A percentile compares a stretch with the other conserved stretches of the same genome.
These are phyloP conservation scores for Channa maculata DNA, from an alignment of 2,113 vertebrate genomes.

Conservation along the genomic window DNA sequence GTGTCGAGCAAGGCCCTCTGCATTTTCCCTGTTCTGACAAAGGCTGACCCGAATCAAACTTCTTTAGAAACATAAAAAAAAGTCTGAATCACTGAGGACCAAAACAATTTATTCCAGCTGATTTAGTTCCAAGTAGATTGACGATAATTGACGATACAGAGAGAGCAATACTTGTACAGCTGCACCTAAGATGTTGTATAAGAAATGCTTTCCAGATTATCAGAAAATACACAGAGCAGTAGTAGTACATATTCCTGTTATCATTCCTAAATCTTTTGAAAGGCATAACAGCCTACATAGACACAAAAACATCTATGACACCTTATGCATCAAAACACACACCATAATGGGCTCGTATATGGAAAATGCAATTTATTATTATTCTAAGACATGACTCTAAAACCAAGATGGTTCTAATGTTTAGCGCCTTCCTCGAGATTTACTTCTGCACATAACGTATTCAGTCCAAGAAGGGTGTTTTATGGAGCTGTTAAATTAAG, in stretches of 20 bases:
- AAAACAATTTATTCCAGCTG: conserved; percentile 31
- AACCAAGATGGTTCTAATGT: conserved; percentile 42
- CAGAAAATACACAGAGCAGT: conserved; percentile 25
- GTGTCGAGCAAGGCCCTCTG: conserved; percentile 15
- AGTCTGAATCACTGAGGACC: conserved; percentile 19
- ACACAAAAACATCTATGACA: background rate
- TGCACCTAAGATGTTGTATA: conserved; percentile 55
- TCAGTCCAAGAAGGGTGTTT: conserved; percentile 70
- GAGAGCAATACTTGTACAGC: conserved; percentile 48
- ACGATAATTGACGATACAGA: conserved; percentile 30
- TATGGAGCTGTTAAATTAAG: conserved; percentile 80
- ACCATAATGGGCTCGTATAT: conserved; percentile 12
- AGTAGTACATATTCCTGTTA: background rate
- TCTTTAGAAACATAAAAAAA: conserved; percentile 17
- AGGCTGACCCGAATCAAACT: conserved; percentile 30
- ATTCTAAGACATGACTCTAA: conserved; percentile 28
- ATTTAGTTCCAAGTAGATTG: conserved; percentile 33
- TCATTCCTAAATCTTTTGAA: background rate
- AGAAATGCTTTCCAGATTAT: conserved; percentile 31
- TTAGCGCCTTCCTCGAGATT: conserved; percentile 53
- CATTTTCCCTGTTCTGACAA: conserved; percentile 18
- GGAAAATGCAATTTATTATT: conserved; percentile 10
- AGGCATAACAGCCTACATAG: background rate
- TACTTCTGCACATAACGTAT: conserved; percentile 68
- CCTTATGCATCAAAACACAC: conserved; percentile 11